These are phyloP conservation scores for Entomyzon cyanotis DNA, from an alignment of 2,113 vertebrate species.

Conservation along the genomic window DNA sequence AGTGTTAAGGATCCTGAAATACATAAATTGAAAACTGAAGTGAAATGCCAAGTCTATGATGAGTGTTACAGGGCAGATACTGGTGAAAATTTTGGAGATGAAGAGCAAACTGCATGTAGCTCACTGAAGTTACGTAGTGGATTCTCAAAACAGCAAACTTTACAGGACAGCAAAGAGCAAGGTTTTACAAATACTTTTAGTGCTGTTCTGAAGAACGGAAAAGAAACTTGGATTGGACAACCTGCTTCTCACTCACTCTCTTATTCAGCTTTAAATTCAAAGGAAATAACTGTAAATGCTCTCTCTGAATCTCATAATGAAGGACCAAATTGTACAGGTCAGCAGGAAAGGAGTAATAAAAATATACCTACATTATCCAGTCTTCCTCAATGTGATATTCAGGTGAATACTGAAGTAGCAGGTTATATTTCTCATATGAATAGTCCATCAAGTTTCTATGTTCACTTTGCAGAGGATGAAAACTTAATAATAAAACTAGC, in stretches of 20 bases:
- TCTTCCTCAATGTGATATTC: constrained; percentile 69
- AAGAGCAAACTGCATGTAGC: neutral
- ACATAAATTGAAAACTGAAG: constrained; percentile 1
- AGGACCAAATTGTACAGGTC: neutral
- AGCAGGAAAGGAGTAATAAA: neutral
- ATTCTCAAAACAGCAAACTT: neutral
- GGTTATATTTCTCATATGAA: constrained; percentile 76
- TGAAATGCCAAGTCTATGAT: neutral
- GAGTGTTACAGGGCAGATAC: neutral
- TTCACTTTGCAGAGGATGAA: constrained; percentile 82
- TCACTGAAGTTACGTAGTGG: neutral
- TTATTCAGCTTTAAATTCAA: neutral
- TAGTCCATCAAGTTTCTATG: constrained; percentile 75
- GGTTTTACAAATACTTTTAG: neutral
- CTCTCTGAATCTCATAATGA: neutral
- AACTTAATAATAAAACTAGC: constrained; percentile 72
- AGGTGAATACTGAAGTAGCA: constrained; percentile 54
- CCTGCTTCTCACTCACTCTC: neutral
- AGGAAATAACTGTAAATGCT: neutral
- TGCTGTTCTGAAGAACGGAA: neutral
- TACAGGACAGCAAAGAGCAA: neutral
- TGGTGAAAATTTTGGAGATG: neutral
- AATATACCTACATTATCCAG: constrained; percentile 51
- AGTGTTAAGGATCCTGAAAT: neutral
- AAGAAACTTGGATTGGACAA: neutral